These are phyloP conservation scores for Rhinoptilus africanus DNA, from an alignment of 2,113 vertebrate species.

Conservation along the genomic window DNA sequence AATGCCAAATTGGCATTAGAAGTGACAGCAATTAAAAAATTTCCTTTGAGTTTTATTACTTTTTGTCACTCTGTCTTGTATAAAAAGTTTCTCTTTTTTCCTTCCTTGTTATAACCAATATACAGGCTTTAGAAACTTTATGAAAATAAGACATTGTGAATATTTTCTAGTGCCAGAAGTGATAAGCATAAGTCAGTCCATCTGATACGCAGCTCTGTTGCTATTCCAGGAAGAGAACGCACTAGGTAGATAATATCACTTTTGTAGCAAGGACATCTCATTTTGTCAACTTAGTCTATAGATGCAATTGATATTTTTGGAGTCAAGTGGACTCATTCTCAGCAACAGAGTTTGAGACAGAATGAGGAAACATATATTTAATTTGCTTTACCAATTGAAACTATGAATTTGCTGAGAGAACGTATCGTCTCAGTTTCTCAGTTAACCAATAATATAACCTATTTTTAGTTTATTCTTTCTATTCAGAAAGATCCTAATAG, in stretches of 20 bases:
- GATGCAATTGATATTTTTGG: neutral
- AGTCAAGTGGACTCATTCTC: neutral
- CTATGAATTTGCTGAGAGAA: neutral
- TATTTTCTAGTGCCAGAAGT: neutral
- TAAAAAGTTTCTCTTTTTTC: neutral
- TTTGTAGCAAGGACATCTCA: neutral
- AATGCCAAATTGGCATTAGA: neutral
- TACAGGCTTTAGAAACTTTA: neutral
- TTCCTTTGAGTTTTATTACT: neutral
- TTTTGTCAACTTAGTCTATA: neutral
- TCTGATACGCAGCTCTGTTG: neutral
- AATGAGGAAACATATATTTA: rapidly evolving
- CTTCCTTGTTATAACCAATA: neutral
- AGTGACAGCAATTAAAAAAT: neutral
- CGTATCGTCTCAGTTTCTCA: neutral
- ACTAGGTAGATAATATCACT: neutral
- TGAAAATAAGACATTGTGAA: neutral
- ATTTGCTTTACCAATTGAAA: neutral
- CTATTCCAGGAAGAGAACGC: neutral
- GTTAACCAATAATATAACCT: neutral
- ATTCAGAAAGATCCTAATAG: neutral
- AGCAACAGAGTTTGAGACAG: neutral
- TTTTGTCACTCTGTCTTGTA: neutral
- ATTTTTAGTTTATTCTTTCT: neutral
- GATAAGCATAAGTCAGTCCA: neutral